phyloP scores from a whole-genome alignment of 2,888 invertebrate species.

The Rhagium mordax region DNA sequence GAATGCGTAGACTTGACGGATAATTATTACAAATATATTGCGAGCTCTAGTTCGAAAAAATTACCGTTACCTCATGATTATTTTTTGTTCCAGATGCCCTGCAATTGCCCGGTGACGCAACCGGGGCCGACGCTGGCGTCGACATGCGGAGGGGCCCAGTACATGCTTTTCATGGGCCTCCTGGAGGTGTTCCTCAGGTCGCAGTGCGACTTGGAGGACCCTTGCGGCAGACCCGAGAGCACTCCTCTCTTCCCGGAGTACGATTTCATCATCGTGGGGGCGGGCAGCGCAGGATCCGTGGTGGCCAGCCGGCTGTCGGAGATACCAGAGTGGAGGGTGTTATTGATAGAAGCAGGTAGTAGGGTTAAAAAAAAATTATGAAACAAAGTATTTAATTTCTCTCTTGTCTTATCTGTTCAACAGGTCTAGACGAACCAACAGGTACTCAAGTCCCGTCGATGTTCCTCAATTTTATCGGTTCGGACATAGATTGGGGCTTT shows the following conservation, averaged over 20 bases:
- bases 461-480: conserved; percentile 89
- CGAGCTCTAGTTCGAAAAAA: too few relatives aligned
- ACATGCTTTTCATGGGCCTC: conserved; percentile 92
- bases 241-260: conserved; percentile 76
- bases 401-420: neutral
- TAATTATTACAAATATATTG: too few relatives aligned
- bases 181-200: conserved; percentile 88
- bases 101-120: conserved; percentile 87
- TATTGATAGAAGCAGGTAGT: conserved; percentile 83
- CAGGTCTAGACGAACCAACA: conserved; percentile 88
- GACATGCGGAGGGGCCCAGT: conserved; percentile 88
- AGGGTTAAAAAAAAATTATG: too few relatives aligned
- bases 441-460: conserved; percentile 92
- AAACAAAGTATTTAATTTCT: too few relatives aligned
- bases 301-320: conserved; percentile 82
- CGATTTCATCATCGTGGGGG: conserved; percentile 84
- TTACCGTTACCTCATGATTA: too few relatives aligned
- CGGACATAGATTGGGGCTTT: conserved; percentile 91
- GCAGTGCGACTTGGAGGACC: conserved; percentile 91
- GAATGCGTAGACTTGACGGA: neutral
- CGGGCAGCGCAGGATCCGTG: conserved; percentile 82
- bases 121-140: conserved; percentile 88
- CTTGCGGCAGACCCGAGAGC: conserved; percentile 82
- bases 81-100: conserved; percentile 68
- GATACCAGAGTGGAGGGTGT: conserved; percentile 81